Conservation (phyloP, 2,797 vertebrate species). For the Rhynchonycteris naso region DNA sequence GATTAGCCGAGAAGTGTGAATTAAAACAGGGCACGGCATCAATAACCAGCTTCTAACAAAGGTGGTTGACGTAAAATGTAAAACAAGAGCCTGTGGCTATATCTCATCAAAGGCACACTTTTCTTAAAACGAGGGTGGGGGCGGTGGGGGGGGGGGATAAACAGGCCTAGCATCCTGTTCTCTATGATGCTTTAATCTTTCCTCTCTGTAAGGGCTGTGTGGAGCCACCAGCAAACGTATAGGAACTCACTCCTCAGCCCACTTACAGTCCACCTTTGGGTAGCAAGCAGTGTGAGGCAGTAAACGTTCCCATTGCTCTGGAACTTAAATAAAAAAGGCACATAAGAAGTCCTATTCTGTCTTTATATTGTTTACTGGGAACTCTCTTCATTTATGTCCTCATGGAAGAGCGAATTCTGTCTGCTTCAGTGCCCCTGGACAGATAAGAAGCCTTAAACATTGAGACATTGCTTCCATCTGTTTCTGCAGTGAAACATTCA, state of each 20-base stretch:
- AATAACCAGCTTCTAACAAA: conserved; percentile 93
- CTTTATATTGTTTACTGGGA: conserved; percentile 69
- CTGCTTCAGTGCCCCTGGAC: neutral
- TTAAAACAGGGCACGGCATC: conserved; percentile 95
- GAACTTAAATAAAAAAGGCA: conserved; percentile 86
- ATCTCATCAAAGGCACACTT: conserved; percentile 94
- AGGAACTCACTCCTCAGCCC: conserved; percentile 89
- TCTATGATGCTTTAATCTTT: conserved; percentile 87
- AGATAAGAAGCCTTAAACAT: neutral
- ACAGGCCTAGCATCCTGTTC: conserved; percentile 85
- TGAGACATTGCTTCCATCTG: neutral
- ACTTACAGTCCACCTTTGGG: conserved; percentile 94
- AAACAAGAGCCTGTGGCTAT: conserved; percentile 94
- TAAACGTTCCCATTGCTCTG: conserved; percentile 91
- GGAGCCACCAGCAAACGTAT: conserved; percentile 94
- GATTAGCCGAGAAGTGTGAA: conserved; percentile 97
- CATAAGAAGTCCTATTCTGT: conserved; percentile 75
- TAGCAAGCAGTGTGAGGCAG: conserved; percentile 90
- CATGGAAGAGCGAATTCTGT: neutral
- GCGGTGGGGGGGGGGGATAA: conserved; percentile 78
- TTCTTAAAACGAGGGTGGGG: conserved; percentile 82
- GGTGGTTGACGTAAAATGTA: conserved; percentile 94
- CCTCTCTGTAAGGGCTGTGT: conserved; percentile 93
- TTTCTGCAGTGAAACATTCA: neutral
- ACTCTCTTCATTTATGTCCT: conserved; percentile 58